These are phyloP conservation scores for Saimiri boliviensis DNA, from an alignment of 2,113 vertebrate species.

Conservation along the genomic window DNA sequence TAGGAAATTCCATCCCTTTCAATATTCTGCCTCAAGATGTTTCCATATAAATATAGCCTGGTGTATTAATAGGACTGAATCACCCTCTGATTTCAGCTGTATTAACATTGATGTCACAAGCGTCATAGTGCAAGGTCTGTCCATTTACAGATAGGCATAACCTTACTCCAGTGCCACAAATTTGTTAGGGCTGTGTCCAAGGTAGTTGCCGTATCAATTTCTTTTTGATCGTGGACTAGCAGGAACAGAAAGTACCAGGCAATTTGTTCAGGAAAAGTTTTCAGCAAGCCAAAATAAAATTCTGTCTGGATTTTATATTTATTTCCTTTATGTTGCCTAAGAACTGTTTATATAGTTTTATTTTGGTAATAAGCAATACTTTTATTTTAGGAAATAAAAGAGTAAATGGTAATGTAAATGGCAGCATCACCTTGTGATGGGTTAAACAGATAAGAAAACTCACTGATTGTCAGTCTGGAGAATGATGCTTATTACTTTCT, in stretches of 20 bases:
- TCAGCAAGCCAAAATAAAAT: slow-evolving; percentile 29
- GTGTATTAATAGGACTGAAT: not conserved
- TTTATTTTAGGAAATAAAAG: not conserved
- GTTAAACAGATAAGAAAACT: not conserved
- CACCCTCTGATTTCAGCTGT: slow-evolving; percentile 31
- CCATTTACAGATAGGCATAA: not conserved
- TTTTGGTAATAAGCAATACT: not conserved
- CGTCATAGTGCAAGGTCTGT: not conserved
- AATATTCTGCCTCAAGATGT: not conserved
- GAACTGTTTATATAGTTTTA: slow-evolving; percentile 20
- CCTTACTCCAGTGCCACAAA: not conserved
- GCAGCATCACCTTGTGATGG: not conserved
- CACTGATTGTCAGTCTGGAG: slow-evolving; percentile 1
- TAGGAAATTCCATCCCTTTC: not conserved
- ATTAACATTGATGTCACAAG: slow-evolving; percentile 18
- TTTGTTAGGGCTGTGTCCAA: slow-evolving; percentile 15
- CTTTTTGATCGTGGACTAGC: slow-evolving; percentile 35
- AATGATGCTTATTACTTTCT: slow-evolving; percentile 21
- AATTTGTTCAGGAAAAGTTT: slow-evolving; percentile 44
- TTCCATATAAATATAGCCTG: not conserved
- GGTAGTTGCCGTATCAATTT: slow-evolving; percentile 30
- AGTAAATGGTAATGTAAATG: not conserved
- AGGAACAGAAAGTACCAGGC: slow-evolving; percentile 3
- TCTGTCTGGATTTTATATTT: slow-evolving; percentile 22
- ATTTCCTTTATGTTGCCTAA: slow-evolving; percentile 42